Evolutionary conservation across 2,797 vertebrate species (phyloP), one percentile per base, ranked within the genome.

Genomic region (Ctenosaura bakeri): DNA sequence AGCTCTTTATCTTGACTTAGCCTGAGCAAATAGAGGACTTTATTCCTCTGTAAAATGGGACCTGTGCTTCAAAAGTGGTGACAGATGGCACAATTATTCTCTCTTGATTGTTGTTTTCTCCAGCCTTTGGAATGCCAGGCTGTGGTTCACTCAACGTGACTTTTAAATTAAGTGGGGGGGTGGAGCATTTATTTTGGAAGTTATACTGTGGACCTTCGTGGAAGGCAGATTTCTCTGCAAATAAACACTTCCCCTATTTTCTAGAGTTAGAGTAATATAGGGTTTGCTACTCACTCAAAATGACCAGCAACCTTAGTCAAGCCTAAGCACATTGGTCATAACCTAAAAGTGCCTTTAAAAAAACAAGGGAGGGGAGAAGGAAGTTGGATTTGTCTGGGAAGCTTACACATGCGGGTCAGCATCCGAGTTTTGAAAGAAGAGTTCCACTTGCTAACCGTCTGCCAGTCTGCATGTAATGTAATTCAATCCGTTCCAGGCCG

Each of bases 401-500:
- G 80, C 52, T 77, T 29, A 52, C 64, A 73, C 50, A 71, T 83
- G 86, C 84, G 83, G 90, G 64, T 80, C 87, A 90, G 77, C 79
- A 83, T 82, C 79, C 66, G 35, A 62, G 46, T 76, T 89, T 69
- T 87, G 66, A 46, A 64, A 88, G 42, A 89, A 82, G 52, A 69
- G 88, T 90, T 82, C 88, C n/a, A 24, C 83, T 90, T 89, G 86
- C 59, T n/a, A 56, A 80, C 73, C 24, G 7, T 85, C 52, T 85
- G 74, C 95, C 92, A 92, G 69, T 88, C 83, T 76, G 77, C 78
- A 81, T 91, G 93, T 92, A 95, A 54, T 88, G 94, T 96, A 96
- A 95, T 91, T 81, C 93, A 91, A 96, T 96, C 94, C 90, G 90
- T 96, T 95, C 95, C 95, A 88, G 54, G 93, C 96, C 95, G 96